These are phyloP conservation scores for Clarias gariepinus DNA, from an alignment of 2,113 vertebrate genomes.

Conservation along the genomic window DNA sequence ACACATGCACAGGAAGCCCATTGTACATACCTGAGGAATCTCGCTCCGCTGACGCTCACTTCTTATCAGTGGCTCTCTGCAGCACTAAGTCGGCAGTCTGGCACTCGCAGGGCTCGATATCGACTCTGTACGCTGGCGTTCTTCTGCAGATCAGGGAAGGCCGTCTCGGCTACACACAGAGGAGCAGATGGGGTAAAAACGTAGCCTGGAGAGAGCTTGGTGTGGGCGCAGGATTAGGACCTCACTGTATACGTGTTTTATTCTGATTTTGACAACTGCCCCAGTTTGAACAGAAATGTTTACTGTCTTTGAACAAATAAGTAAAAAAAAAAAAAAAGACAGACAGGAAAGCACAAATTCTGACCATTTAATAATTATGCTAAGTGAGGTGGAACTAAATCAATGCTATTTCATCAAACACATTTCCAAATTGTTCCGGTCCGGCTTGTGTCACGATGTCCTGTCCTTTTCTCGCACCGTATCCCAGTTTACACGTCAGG, in stretches of 20 bases:
- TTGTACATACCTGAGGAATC: constrained; percentile 57
- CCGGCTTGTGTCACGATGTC: constrained; percentile 77
- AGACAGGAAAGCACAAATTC: constrained; percentile 63
- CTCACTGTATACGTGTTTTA: background rate
- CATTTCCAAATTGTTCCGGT: constrained; percentile 78
- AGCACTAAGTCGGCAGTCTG: constrained; percentile 49
- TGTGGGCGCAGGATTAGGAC: background rate
- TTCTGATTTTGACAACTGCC: background rate
- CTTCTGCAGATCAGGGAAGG: constrained; percentile 72
- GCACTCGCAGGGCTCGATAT: constrained; percentile 67
- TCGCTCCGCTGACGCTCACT: constrained; percentile 40
- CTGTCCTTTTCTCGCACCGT: constrained; percentile 77
- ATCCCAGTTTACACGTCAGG: constrained; percentile 65
- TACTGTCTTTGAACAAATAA: background rate
- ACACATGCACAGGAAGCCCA: constrained; percentile 52
- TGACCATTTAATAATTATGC: constrained; percentile 92
- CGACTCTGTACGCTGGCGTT: constrained; percentile 73
- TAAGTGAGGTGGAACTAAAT: constrained; percentile 93
- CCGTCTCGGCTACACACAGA: constrained; percentile 56
- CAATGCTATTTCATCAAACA: constrained; percentile 94
- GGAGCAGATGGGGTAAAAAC: constrained; percentile 12
- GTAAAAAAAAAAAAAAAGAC: constrained; percentile 63
- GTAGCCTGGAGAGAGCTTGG: background rate
- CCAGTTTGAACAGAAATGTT: background rate
- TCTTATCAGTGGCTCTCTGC: constrained; percentile 52